phyloP scores from a whole-genome alignment of 2,797 vertebrate species.

The Netta rufina region DNA sequence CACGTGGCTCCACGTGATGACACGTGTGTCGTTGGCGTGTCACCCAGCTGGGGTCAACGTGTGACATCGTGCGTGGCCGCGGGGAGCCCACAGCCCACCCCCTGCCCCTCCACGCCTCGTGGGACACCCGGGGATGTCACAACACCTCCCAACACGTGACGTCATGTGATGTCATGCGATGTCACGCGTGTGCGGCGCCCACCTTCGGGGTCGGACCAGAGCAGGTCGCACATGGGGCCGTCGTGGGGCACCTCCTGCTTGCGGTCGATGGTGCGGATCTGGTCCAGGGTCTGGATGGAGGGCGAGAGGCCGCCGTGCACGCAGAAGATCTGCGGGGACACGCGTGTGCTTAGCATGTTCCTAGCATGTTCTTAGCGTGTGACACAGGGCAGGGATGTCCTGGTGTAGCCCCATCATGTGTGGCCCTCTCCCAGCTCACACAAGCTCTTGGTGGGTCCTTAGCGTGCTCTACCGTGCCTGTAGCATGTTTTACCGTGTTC shows the following conservation, averaged over 20 bases:
- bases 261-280: conserved; percentile 95
- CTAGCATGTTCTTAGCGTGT: not conserved
- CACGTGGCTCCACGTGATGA: too few species aligned
- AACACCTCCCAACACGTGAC: too few species aligned
- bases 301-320: conserved; percentile 95
- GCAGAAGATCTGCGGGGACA: conserved; percentile 88
- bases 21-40: too few species aligned
- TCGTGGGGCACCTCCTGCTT: conserved; percentile 97
- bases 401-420: too few species aligned
- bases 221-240: conserved; percentile 95
- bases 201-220: conserved; percentile 98
- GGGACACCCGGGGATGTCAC: too few species aligned
- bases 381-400: too few species aligned
- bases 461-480: not conserved
- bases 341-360: not conserved
- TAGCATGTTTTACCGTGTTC: not conserved
- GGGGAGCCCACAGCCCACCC: too few species aligned
- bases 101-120: too few species aligned
- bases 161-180: too few species aligned
- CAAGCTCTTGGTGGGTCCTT: not conserved
- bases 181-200: not conserved
- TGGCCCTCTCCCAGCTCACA: too few species aligned
- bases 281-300: conserved; percentile 95
- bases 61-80: too few species aligned
- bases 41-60: too few species aligned